Conservation (phyloP, 1,140 invertebrate genomes). For the Venustaconcha ellipsiformis region DNA sequence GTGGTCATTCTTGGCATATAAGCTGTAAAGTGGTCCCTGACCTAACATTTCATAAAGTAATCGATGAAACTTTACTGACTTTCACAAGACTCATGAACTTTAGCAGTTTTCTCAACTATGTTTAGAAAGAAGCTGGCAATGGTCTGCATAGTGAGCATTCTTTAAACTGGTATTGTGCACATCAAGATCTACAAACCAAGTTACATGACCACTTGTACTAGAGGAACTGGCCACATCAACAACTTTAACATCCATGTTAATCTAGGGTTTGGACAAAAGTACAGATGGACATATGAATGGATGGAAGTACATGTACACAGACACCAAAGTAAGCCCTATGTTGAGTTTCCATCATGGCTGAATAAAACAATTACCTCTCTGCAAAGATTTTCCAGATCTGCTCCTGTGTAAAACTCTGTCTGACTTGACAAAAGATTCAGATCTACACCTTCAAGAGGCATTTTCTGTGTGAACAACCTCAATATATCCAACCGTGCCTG, state of each 20-base stretch:
- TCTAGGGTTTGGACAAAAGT: background rate
- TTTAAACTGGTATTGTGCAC: too few species aligned
- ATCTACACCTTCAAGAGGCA: slow-evolving; percentile 45
- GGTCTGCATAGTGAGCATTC: too few species aligned
- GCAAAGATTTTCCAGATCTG: slow-evolving; percentile 76
- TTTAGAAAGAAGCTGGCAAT: too few species aligned
- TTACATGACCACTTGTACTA: background rate
- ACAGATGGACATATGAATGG: background rate
- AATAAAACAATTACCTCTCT: slow-evolving; percentile 72
- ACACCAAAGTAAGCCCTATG: background rate
- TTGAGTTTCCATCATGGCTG: background rate
- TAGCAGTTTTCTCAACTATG: too few species aligned
- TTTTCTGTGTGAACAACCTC: slow-evolving; percentile 44
- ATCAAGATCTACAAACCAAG: background rate
- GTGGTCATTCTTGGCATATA: too few species aligned
- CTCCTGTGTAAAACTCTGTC: slow-evolving; percentile 58
- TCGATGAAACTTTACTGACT: too few species aligned
- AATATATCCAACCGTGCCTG: slow-evolving; percentile 69
- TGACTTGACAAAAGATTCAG: slow-evolving; percentile 35
- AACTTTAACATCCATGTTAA: background rate
- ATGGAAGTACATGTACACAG: background rate
- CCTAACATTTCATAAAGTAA: too few species aligned
- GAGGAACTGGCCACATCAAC: background rate
- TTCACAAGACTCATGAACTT: too few species aligned
- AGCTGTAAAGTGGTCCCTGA: too few species aligned